Conservation (phyloP, 1,140 invertebrate genomes). For the Calliphora vicina region DNA sequence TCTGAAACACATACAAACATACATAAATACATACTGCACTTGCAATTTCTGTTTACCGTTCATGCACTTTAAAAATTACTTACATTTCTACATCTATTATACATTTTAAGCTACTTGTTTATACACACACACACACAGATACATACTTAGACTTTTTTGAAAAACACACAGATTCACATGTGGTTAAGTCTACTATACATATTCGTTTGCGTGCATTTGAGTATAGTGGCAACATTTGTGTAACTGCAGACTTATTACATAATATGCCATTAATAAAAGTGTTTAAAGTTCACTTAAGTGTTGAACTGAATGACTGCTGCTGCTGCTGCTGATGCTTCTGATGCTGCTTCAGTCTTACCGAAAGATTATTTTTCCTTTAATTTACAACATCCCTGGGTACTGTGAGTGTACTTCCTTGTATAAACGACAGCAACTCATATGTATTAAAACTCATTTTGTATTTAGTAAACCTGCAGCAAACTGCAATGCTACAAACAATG, state of each 20-base stretch:
- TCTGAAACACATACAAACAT: not conserved
- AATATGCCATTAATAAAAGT: slow-evolving; percentile 62
- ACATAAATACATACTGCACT: not conserved
- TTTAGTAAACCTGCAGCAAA: not conserved
- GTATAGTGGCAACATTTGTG: not conserved
- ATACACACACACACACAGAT: not conserved
- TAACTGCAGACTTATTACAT: slow-evolving; percentile 36
- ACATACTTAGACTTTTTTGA: too few relatives aligned
- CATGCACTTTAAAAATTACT: not conserved
- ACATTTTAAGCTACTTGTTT: not conserved
- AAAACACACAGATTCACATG: too few relatives aligned
- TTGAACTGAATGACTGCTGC: slow-evolving; percentile 33
- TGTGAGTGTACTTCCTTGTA: not conserved
- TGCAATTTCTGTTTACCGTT: not conserved
- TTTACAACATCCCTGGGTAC: not conserved
- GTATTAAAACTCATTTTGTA: not conserved
- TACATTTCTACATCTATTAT: not conserved
- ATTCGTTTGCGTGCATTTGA: too few relatives aligned
- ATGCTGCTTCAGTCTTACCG: not conserved
- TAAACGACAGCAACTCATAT: not conserved
- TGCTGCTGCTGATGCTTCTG: too few relatives aligned
- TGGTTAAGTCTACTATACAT: too few relatives aligned
- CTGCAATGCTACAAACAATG: not conserved
- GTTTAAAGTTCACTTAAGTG: slow-evolving; percentile 63
- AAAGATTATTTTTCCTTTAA: not conserved